Conservation (phyloP, 1,140 invertebrate genomes). For the Macrocentrus cingulum region DNA sequence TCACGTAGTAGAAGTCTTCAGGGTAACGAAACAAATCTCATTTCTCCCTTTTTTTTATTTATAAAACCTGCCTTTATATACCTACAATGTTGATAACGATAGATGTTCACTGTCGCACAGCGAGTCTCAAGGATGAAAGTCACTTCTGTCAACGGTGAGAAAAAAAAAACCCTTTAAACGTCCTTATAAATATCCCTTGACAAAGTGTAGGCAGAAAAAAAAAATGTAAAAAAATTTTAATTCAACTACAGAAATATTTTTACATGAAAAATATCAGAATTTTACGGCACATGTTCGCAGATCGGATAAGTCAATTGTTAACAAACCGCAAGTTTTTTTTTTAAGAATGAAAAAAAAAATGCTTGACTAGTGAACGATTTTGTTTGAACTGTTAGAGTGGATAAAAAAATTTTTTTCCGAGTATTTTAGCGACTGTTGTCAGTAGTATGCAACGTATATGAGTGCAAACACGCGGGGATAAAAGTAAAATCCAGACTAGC, state of each 20-base stretch:
- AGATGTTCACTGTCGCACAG: too few relatives aligned
- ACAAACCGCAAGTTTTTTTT: background rate
- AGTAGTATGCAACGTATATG: background rate
- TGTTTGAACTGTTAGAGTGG: background rate
- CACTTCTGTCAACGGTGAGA: too few relatives aligned
- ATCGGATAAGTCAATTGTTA: background rate
- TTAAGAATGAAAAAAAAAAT: background rate
- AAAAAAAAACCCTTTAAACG: too few relatives aligned
- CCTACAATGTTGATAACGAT: too few relatives aligned
- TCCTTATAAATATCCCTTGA: too few relatives aligned
- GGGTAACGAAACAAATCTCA: background rate
- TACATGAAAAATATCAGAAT: too few relatives aligned
- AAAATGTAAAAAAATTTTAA: background rate
- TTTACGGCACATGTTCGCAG: too few relatives aligned
- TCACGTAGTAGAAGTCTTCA: background rate
- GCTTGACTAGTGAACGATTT: background rate
- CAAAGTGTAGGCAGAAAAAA: background rate
- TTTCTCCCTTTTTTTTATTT: too few relatives aligned
- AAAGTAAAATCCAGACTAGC: conserved; percentile 16
- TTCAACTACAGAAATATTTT: too few relatives aligned
- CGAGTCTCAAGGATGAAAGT: too few relatives aligned
- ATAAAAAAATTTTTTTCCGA: background rate
- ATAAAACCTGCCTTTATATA: too few relatives aligned
- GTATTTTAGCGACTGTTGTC: background rate
- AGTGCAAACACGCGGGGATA: background rate